Evolutionary conservation across 2,888 invertebrate species (phyloP).

Genomic region (Parnassius apollo): DNA sequence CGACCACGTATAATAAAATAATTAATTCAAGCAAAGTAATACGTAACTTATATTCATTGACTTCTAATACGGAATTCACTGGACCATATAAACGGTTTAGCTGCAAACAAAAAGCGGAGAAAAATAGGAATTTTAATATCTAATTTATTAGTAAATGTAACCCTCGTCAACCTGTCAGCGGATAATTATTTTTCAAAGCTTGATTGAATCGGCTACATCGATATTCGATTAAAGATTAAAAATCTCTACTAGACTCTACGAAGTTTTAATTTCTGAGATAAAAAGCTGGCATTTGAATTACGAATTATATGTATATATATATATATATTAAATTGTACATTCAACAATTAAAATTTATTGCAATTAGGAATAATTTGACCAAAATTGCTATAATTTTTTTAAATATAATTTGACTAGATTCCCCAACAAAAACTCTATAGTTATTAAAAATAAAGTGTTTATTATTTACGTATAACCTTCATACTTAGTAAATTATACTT

Average conservation of each 20-base stretch:
- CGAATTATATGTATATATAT: no score
- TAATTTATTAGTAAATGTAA: conserved; percentile 23
- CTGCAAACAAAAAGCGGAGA: conserved; percentile 13
- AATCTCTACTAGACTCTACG: conserved; percentile 21
- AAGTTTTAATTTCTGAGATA: conserved; percentile 15
- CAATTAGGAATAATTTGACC: no score
- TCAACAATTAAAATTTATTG: no score
- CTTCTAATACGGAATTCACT: conserved; percentile 3
- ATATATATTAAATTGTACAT: no score
- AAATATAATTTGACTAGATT: no score
- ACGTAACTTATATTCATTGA: neutral
- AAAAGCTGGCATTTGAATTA: neutral
- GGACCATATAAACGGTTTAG: conserved; percentile 16
- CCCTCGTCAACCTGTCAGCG: conserved; percentile 27
- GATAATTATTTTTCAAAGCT: conserved; percentile 26
- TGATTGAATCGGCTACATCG: conserved; percentile 22
- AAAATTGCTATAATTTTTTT: no score
- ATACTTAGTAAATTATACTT: no score
- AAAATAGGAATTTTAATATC: conserved; percentile 26
- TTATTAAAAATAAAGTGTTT: no score
- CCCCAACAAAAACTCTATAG: no score
- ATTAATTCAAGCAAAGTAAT: neutral
- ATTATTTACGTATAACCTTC: no score
- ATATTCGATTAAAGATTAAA: conserved; percentile 25
- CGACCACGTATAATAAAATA: no score